Conservation (phyloP, 2,113 vertebrate genomes). For the Trematocara nigrifrons region DNA sequence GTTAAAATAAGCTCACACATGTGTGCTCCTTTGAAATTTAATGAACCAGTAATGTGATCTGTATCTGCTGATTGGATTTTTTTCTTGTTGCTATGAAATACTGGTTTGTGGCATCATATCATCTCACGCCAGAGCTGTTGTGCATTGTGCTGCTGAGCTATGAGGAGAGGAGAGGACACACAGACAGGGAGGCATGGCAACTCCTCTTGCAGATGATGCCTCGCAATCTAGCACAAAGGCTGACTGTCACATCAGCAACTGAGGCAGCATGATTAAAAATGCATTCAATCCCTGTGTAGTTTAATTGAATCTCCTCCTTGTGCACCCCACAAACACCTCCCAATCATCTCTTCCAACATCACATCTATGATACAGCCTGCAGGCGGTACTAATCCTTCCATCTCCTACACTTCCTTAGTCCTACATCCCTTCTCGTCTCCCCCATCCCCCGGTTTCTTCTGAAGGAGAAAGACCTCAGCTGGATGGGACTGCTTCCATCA, state of each 20-base stretch:
- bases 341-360: not conserved
- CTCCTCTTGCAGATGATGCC: not conserved
- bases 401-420: not conserved
- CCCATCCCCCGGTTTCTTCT: not conserved
- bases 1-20: not conserved
- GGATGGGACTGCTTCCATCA: conserved; percentile 35
- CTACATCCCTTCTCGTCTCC: not conserved
- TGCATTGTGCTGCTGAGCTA: conserved; percentile 20
- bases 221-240: conserved; percentile 36
- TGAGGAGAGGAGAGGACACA: not conserved
- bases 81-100: conserved; percentile 1
- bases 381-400: not conserved
- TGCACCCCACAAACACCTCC: not conserved
- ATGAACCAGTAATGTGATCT: not conserved
- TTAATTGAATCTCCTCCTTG: conserved; percentile 66
- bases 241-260: conserved; percentile 52
- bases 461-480: conserved; percentile 24
- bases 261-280: conserved; percentile 63
- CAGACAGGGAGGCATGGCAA: conserved; percentile 1
- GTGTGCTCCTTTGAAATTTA: not conserved
- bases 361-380: not conserved
- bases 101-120: conserved; percentile 4
- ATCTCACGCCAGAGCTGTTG: conserved; percentile 16
- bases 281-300: conserved; percentile 55
- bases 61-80: conserved; percentile 12